A percentile compares a stretch with the other conserved stretches of the same genome.
phyloP scores from a whole-genome alignment of 2,797 vertebrate species.

The Mastacembelus armatus region DNA sequence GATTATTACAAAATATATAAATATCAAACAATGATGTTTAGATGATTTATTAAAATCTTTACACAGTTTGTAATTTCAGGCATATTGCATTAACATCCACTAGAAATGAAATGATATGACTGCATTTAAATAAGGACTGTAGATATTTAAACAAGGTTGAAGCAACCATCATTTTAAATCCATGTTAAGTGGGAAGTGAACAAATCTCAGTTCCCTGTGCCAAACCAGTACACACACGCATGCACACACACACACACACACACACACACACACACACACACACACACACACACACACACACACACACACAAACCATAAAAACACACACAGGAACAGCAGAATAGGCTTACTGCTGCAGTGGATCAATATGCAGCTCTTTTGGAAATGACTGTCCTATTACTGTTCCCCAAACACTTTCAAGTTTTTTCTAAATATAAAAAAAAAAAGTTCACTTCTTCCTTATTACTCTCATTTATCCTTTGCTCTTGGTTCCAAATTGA shows the following conservation, averaged over 20 bases:
- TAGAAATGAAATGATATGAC: slow-evolving; percentile 54
- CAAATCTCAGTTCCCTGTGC: slow-evolving; percentile 21
- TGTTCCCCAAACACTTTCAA: slow-evolving; percentile 67
- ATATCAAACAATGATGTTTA: slow-evolving; percentile 33
- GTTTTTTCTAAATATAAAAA: slow-evolving; percentile 59
- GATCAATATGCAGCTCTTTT: slow-evolving; percentile 36
- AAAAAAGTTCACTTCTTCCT: slow-evolving; percentile 2
- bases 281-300: slow-evolving; percentile 5
- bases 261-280: slow-evolving; percentile 11
- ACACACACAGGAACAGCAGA: slow-evolving; percentile 44
- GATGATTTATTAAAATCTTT: slow-evolving; percentile 72
- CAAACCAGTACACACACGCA: slow-evolving; percentile 6
- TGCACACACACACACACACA: slow-evolving; percentile 11
- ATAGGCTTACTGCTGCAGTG: slow-evolving; percentile 14
- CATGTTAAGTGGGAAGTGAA: slow-evolving; percentile 43
- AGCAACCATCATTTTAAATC: slow-evolving; percentile 31
- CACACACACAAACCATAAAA: slow-evolving; percentile 8
- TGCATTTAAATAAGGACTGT: slow-evolving; percentile 63
- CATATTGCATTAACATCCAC: slow-evolving; percentile 55
- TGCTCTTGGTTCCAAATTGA: slow-evolving; percentile 23
- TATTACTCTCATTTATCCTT: slow-evolving; percentile 35
- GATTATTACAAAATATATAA: not conserved
- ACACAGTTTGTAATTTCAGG: slow-evolving; percentile 56
- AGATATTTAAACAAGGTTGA: slow-evolving; percentile 43
- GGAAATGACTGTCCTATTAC: slow-evolving; percentile 41